These are phyloP conservation scores for Crioceris asparagi DNA, from an alignment of 2,888 invertebrate genomes.

Conservation along the genomic window DNA sequence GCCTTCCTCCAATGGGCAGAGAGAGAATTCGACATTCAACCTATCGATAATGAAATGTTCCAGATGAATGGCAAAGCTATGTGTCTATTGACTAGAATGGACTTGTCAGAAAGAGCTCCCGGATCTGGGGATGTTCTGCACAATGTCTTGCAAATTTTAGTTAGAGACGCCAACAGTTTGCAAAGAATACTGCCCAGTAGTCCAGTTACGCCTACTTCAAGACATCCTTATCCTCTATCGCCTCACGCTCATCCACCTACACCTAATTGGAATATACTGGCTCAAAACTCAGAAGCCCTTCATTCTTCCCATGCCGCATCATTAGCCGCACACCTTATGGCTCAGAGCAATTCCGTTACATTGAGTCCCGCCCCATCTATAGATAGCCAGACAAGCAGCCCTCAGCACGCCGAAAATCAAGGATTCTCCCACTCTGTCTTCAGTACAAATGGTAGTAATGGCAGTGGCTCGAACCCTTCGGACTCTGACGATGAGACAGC, in stretches of 20 bases:
- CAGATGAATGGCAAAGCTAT: constrained; percentile 97
- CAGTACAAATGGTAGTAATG: constrained; percentile 36
- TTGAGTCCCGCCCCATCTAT: constrained; percentile 84
- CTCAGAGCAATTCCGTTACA: constrained; percentile 74
- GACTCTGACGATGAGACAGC: constrained; percentile 73
- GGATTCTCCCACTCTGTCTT: constrained; percentile 38
- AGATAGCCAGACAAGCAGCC: constrained; percentile 78
- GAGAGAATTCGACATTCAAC: constrained; percentile 82
- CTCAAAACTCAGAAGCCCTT: constrained; percentile 33
- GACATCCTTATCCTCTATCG: constrained; percentile 60
- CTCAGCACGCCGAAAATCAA: constrained; percentile 55
- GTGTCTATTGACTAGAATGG: constrained; percentile 78
- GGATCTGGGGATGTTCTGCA: constrained; percentile 89
- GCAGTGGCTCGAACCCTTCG: constrained; percentile 59
- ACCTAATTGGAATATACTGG: constrained; percentile 55
- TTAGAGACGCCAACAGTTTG: constrained; percentile 67
- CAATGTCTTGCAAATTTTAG: constrained; percentile 82
- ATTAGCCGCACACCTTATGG: constrained; percentile 60
- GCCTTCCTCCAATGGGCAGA: constrained; percentile 86
- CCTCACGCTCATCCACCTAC: constrained; percentile 75
- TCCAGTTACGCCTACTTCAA: constrained; percentile 73
- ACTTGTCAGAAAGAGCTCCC: constrained; percentile 84
- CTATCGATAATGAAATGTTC: constrained; percentile 86
- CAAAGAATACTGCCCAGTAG: constrained; percentile 70
- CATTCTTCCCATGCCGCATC: constrained; percentile 45